Conservation (phyloP, 1,140 invertebrate genomes). For the Drosophila auraria region DNA sequence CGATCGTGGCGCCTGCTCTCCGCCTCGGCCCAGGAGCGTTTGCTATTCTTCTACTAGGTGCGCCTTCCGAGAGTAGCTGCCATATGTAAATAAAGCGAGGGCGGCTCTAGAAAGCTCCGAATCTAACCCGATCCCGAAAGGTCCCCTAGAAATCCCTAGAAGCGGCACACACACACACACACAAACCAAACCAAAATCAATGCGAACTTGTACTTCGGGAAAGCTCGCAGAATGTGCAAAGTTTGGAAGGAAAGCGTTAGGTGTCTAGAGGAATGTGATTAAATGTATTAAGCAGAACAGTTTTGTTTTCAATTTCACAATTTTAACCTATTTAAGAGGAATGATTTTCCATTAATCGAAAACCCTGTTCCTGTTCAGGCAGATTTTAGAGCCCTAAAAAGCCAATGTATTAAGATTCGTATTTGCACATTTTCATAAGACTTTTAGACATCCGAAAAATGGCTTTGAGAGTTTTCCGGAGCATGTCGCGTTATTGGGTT, state of each 20-base stretch:
- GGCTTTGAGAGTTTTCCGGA: not conserved
- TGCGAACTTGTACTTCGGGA: slow-evolving; percentile 29
- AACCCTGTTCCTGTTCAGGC: not conserved
- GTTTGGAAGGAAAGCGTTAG: not conserved
- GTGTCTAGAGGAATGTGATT: slow-evolving; percentile 15
- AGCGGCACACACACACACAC: slow-evolving; percentile 29
- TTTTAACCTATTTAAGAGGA: slow-evolving; percentile 1
- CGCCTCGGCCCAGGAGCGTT: slow-evolving; percentile 92
- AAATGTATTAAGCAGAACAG: slow-evolving; percentile 9
- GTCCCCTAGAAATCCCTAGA: slow-evolving; percentile 10
- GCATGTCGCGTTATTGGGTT: slow-evolving; percentile 42
- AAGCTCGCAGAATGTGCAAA: slow-evolving; percentile 1
- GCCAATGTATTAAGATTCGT: slow-evolving; percentile 4
- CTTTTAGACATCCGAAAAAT: not conserved
- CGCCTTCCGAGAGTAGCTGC: slow-evolving; percentile 34
- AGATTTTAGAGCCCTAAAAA: not conserved
- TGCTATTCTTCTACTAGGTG: slow-evolving; percentile 93
- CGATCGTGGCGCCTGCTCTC: slow-evolving; percentile 94
- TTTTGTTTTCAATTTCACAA: not conserved
- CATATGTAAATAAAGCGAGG: slow-evolving; percentile 70
- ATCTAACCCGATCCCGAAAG: slow-evolving; percentile 36
- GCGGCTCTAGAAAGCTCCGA: slow-evolving; percentile 28
- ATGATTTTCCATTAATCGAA: not conserved
- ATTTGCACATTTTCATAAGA: not conserved
- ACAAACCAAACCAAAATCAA: slow-evolving; percentile 30